These are phyloP conservation scores for Cichladusa arquata DNA, from an alignment of 2,113 vertebrate genomes.

Conservation along the genomic window DNA sequence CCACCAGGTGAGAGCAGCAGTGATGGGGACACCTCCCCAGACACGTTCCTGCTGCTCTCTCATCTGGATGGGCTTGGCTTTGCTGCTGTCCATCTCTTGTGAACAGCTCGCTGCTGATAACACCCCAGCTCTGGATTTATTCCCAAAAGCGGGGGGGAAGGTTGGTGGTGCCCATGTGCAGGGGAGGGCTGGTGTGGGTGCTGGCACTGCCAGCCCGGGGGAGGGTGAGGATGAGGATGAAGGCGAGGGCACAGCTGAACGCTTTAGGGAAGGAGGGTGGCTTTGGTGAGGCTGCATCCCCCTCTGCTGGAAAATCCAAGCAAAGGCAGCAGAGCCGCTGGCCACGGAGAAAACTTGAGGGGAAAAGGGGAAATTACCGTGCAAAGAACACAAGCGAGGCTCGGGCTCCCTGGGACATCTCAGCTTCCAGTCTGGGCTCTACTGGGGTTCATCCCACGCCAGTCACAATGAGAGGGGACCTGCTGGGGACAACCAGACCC, in stretches of 20 bases:
- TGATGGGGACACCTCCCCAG: accelerated
- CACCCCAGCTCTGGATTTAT: not conserved
- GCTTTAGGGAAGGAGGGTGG: not conserved
- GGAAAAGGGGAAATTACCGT: not conserved
- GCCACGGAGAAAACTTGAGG: not conserved
- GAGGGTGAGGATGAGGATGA: not conserved
- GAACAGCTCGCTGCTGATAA: not conserved
- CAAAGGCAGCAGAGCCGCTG: not conserved
- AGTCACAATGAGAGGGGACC: accelerated
- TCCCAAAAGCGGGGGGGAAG: not conserved
- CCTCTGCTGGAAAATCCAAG: constrained; percentile 64
- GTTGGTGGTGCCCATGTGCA: not conserved
- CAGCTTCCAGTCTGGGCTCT: not conserved
- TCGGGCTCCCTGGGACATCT: accelerated
- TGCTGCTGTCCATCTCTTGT: accelerated
- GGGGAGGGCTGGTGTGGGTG: not conserved
- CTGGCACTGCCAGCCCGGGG: not conserved
- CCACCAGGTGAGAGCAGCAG: not conserved
- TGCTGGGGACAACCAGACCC: not conserved
- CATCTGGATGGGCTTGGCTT: accelerated
- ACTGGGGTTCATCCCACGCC: accelerated
- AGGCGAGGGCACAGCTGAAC: not conserved
- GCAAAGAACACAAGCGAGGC: not conserved
- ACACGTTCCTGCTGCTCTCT: accelerated
- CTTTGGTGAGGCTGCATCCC: constrained; percentile 41